Evolutionary conservation across 2,113 vertebrate species (phyloP), one percentile per base, ranked within the genome.

Genomic region (Reinhardtius hippoglossoides): DNA sequence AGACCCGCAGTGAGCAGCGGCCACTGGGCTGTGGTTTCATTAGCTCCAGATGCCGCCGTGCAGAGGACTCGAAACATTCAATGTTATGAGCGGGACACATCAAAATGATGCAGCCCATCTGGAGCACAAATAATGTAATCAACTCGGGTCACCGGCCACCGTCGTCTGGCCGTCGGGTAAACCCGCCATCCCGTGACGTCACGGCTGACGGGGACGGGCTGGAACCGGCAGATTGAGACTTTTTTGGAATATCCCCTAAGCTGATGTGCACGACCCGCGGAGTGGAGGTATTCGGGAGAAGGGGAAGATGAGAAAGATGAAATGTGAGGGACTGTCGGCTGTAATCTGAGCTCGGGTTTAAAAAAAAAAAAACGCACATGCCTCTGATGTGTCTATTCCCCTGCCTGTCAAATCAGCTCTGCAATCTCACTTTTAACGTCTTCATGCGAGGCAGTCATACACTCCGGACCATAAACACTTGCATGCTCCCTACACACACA

Each of bases 61-160:
- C 40, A 61, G 77, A 55, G 59, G 64, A 63, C 58, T 21, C 26
- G 31, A 66, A 81, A 67, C 63, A 46, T 61, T 84, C 86, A 54
- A 74, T 77, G 76, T 79, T 74, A 83, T 4, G 70, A 82, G 82
- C 71, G 31, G 85, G 72, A 86, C 82, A 66, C 86, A 82, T 89
- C 76, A 81, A 56, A 82, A 79, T 66, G 87, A 89, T 67, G 82
- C 56, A 24, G 84, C 82, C 82, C 91, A 92, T 92, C 91, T 92
- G 90, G 90, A 91, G 89, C 89, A 82, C 69, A 70, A 81, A 78
- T 91, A 91, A 92, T 88, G 84, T 44, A 83, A 92, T 92, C 89
- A 89, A 31, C 87, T 82, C 71, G 82, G 92, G 88, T 91, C 88
- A 90, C 42, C 76, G 85, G 82, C 67, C 88, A 68, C 44, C 64